Evolutionary conservation across 1,140 invertebrate genomes (phyloP).

Genomic region (Antheraea pernyi): DNA sequence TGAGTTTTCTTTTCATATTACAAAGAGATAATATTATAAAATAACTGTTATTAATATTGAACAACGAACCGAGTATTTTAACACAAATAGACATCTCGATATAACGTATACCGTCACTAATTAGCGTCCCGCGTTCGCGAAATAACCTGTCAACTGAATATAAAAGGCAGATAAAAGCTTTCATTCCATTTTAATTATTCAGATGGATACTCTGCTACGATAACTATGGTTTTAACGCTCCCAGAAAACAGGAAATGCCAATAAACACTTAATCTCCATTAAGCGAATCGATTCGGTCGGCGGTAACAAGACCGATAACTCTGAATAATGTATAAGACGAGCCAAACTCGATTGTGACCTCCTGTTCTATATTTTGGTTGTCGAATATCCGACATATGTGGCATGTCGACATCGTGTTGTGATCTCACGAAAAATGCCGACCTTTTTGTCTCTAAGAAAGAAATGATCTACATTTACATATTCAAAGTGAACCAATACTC

Average conservation of each 20-base stretch:
- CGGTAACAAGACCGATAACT: constrained; percentile 29
- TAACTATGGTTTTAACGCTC: neutral
- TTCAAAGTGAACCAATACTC: neutral
- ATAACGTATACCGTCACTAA: neutral
- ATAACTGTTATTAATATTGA: too few species aligned
- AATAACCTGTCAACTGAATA: neutral
- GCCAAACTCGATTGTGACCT: constrained; percentile 28
- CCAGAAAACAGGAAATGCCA: constrained; percentile 28
- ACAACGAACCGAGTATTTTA: too few species aligned
- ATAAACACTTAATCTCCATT: constrained; percentile 47
- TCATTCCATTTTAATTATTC: constrained; percentile 3
- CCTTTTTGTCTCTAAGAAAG: constrained; percentile 22
- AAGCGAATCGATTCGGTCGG: constrained; percentile 35
- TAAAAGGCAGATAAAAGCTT: constrained; percentile 3
- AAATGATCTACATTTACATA: neutral
- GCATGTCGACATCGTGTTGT: constrained; percentile 14
- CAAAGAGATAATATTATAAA: too few species aligned
- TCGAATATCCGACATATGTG: constrained; percentile 14
- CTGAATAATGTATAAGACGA: constrained; percentile 50
- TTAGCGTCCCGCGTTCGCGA: neutral
- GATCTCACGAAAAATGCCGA: constrained; percentile 18
- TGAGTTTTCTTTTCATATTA: too few species aligned
- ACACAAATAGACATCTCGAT: neutral
- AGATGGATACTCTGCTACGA: neutral
- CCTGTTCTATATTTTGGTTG: constrained; percentile 36